Evolutionary conservation across 2,113 vertebrate species (phyloP).

Genomic region (Edolisoma coerulescens): DNA sequence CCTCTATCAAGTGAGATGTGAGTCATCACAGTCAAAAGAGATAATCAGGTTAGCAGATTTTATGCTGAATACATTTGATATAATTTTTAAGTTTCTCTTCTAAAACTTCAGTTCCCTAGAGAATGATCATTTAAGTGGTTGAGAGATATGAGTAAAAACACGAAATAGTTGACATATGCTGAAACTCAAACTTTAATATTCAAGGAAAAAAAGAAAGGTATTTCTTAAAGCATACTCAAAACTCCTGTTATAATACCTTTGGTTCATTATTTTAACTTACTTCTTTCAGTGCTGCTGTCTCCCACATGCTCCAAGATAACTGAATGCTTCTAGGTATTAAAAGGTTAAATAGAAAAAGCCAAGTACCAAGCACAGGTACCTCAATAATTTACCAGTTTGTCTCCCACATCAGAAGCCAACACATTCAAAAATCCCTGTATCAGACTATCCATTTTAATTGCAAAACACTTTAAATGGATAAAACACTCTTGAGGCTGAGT

Average conservation of each 20-base stretch:
- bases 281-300: neutral
- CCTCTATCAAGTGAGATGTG: neutral
- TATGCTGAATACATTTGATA: slow-evolving; percentile 32
- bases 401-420: neutral
- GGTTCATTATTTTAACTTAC: neutral
- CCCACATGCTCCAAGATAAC: neutral
- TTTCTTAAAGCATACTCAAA: neutral
- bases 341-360: neutral
- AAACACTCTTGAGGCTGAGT: neutral
- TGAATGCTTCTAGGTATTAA: neutral
- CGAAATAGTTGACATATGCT: neutral
- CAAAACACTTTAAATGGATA: neutral
- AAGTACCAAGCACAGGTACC: neutral
- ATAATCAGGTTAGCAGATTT: slow-evolving; percentile 45
- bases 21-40: slow-evolving; percentile 24
- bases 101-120: slow-evolving; percentile 19
- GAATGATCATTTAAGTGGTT: neutral
- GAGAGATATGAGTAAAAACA: neutral
- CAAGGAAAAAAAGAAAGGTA: neutral
- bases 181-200: neutral
- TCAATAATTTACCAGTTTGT: neutral
- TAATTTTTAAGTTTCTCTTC: slow-evolving; percentile 42
- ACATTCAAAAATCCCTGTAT: neutral
- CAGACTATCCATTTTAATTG: neutral
- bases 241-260: neutral